Base-by-base conservation (phyloP, 2,797 vertebrate genomes). In the Pitangus sulphuratus region DNA sequence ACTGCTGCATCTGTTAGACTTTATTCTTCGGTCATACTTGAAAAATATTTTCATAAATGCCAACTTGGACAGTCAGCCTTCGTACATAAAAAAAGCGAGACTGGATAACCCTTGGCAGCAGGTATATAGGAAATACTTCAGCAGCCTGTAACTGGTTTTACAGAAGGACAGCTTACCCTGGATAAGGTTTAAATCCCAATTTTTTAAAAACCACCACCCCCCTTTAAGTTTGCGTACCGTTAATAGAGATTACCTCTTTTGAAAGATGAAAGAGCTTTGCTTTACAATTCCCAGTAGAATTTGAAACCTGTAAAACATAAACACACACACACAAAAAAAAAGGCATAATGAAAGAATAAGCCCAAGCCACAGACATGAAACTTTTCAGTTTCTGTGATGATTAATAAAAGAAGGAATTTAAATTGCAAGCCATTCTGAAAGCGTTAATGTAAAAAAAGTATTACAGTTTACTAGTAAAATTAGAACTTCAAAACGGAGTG, bases 231-330 rank as follows among this genome's bases (percentile, higher is more conserved):
- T 78, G 82, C n/a, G 9, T 95, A 95, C 87, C 97, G 69, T 89
- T 95, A 97, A 96, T 94, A 97, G 80, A 96, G 76, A 91, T 95
- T 97, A 99, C 99, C 99, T 99, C 98, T 97, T 98, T 98, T 97
- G 99, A 99, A 97, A 99, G 97, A 97, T 98, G 96, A 97, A 99
- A 99, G 93, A 99, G 98, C 93, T 98, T 98, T 97, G 99, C 98
- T 88, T 98, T 98, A 96, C 99, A 99, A 86, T 98, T 97, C 81
- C 84, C 97, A 76, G 99, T 98, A 92, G 98, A 98, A 98, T 99
- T 99, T 88, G 98, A 98, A 95, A 98, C 96, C 99, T 99, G 98
- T 90, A 97, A 97, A 96, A 94, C 37, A 91, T 22, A 84, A 37
- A 90, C 9, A 31, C 40, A 47, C 78, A 93, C 9, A 31, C 35